A percentile compares a stretch with the other conserved stretches of the same genome.
Evolutionary conservation across 2,797 vertebrate genomes (phyloP).

Genomic region (Novumbra hubbsi): DNA sequence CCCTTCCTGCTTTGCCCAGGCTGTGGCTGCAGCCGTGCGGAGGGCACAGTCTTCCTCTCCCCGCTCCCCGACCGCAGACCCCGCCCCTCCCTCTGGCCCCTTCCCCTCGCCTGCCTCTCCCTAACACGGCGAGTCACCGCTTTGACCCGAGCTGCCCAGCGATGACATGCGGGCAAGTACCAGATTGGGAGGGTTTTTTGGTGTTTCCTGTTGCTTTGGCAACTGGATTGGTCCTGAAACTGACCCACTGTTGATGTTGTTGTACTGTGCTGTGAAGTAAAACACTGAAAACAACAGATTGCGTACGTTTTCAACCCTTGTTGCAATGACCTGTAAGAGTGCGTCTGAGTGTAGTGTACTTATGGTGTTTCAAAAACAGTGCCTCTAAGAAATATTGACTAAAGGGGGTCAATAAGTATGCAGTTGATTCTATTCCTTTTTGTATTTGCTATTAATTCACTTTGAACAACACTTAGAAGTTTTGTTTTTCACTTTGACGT

Average conservation of each 20-base stretch:
- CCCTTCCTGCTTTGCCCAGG: conserved; percentile 85
- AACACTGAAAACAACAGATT: no score
- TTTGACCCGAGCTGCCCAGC: neutral
- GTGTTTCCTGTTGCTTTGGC: neutral
- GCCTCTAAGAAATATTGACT: no score
- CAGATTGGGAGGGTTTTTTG: neutral
- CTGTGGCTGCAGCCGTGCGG: conserved; percentile 83
- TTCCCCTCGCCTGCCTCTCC: conserved; percentile 18
- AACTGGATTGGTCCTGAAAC: neutral
- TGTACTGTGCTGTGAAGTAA: neutral
- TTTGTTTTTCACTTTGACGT: no score
- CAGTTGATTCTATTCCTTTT: no score
- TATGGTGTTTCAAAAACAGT: no score
- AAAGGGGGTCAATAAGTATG: no score
- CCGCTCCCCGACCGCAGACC: conserved; percentile 31
- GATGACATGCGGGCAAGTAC: conserved; percentile 4
- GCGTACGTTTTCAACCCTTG: no score
- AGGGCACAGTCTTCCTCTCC: conserved; percentile 74
- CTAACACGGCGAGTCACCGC: conserved; percentile 57
- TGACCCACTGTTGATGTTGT: neutral
- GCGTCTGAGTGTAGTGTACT: no score
- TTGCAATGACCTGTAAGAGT: no score
- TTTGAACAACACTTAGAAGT: no score
- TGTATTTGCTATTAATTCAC: no score
- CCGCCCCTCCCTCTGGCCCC: conserved; percentile 7